These are phyloP conservation scores for Danio choprae DNA, from an alignment of 2,797 vertebrate species.

Conservation along the genomic window DNA sequence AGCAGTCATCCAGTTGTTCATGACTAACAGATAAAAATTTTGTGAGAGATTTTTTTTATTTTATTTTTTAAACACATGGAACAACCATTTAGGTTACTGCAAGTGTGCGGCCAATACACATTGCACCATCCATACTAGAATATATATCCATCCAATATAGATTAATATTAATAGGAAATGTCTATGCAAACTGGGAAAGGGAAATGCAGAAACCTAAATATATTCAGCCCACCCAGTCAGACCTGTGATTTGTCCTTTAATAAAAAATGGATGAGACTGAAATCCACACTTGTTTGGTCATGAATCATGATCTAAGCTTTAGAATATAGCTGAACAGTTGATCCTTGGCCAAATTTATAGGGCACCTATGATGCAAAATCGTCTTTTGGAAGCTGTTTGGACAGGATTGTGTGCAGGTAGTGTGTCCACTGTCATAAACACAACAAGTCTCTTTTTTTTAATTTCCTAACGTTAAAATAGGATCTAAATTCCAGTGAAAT, in stretches of 20 bases:
- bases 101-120: background rate
- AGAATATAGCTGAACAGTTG: background rate
- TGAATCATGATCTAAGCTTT: background rate
- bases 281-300: constrained; percentile 10
- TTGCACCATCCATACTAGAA: background rate
- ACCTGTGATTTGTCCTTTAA: background rate
- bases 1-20: background rate
- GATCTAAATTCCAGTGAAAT: too few species aligned
- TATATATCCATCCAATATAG: constrained; percentile 6
- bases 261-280: background rate
- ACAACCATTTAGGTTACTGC: background rate
- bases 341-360: background rate
- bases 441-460: too few species aligned
- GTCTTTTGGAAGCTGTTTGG: too few species aligned
- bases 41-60: background rate
- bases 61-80: background rate
- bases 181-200: background rate
- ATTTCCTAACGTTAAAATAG: too few species aligned
- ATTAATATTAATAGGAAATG: background rate
- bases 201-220: background rate
- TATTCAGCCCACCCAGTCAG: background rate
- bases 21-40: background rate
- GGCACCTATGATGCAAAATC: too few species aligned
- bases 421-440: too few species aligned
- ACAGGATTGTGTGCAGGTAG: too few species aligned